phyloP scores from a whole-genome alignment of 2,888 invertebrate species.

The Yponomeuta cagnagella region DNA sequence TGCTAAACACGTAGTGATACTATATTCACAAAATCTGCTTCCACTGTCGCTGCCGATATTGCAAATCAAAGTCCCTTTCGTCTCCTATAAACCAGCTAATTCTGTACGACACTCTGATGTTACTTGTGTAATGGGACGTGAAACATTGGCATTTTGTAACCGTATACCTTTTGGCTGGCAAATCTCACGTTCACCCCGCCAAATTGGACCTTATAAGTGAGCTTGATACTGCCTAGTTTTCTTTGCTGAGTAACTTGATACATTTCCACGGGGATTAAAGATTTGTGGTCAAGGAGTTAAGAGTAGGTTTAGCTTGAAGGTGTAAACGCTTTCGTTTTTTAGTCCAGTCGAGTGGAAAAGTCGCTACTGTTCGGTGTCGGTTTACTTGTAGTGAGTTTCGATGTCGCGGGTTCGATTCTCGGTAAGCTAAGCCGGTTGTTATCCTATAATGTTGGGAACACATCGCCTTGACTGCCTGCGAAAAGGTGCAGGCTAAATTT shows the following conservation, averaged over 20 bases:
- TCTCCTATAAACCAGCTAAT: slow-evolving; percentile 35
- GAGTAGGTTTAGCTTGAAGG: slow-evolving; percentile 1
- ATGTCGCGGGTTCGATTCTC: slow-evolving; percentile 57
- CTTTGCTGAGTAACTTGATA: background rate
- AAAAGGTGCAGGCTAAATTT: background rate
- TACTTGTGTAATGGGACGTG: slow-evolving; percentile 62
- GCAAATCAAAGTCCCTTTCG: slow-evolving; percentile 9
- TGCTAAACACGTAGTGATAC: too few species aligned
- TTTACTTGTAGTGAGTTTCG: slow-evolving; percentile 59
- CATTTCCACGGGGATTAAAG: background rate
- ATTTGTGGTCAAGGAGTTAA: background rate
- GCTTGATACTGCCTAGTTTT: background rate
- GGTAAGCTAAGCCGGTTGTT: slow-evolving; percentile 27
- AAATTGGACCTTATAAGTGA: background rate
- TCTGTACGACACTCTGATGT: slow-evolving; percentile 60
- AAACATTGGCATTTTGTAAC: slow-evolving; percentile 66
- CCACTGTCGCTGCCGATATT: background rate
- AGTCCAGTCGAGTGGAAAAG: slow-evolving; percentile 12
- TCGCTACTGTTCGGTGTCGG: slow-evolving; percentile 66
- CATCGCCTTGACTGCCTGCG: background rate
- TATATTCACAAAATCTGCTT: too few species aligned
- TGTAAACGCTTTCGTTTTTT: slow-evolving; percentile 1
- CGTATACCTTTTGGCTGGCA: slow-evolving; percentile 28
- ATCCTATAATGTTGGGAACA: slow-evolving; percentile 7
- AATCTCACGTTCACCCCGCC: background rate